Base-by-base conservation (phyloP, 2,797 vertebrate species). In the Tolypeutes matacus region DNA sequence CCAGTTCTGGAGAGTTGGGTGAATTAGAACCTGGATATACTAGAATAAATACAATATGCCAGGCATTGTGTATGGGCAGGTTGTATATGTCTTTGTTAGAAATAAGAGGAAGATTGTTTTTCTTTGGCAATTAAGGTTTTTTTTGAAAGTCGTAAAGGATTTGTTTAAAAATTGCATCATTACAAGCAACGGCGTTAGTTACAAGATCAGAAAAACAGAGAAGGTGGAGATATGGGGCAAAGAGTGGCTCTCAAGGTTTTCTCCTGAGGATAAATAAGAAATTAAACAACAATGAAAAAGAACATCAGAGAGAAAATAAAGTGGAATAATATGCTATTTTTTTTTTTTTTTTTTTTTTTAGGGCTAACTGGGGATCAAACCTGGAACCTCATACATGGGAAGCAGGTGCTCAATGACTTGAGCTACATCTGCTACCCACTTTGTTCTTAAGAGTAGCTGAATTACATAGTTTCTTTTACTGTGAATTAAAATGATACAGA, bases 381-480 rank as follows among this genome's bases (percentile, higher is more conserved):
- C n/a, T n/a, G n/a, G n/a, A n/a, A n/a, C 46, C 46, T 46, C 46
- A 46, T 9, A 46, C 46, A 46, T 46, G 46, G 46, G 46, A 46
- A 46, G 46, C 46, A 9, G 46, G 46, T 9, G 46, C 46, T 46
- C 8, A 46, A 46, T 8, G 5, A 1, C 46, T 46, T 46, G 46
- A 46, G 46, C 46, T 9, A 46, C 46, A 46, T 46, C 46, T 46
- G 46, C 46, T 46, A 5, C 46, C 46, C 8, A 46, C 46, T 93
- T 76, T 92, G 84, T 86, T 70, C 65, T 72, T 64, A 92, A 96
- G n/a, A 88, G 46, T 49, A 85, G 70, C 58, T 85, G 70, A 86
- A 58, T 93, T 85, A 80, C 86, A 69, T 93, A 69, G 86, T 83
- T 88, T 85, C 14, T 36, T 92, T 89, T 89, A 78, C 89, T 12